Conservation (phyloP, 1,140 invertebrate genomes). For the Manduca sexta region DNA sequence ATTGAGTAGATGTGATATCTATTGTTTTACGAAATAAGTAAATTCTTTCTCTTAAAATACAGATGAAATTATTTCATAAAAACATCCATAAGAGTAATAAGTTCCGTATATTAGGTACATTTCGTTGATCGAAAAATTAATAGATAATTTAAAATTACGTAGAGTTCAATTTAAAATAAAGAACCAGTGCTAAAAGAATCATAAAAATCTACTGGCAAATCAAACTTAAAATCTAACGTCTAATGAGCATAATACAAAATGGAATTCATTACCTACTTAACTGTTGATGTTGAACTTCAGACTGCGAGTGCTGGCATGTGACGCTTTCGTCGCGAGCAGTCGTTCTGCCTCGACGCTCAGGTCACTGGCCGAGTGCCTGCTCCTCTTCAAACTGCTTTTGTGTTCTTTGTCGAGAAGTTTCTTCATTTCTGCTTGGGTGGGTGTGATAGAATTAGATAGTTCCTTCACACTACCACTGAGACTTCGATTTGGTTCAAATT, state of each 20-base stretch:
- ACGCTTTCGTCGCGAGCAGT: conserved; percentile 46
- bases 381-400: conserved; percentile 47
- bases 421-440: conserved; percentile 35
- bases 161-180: conserved; percentile 2
- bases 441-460: conserved; percentile 13
- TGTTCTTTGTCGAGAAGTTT: conserved; percentile 43
- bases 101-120: neutral
- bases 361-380: conserved; percentile 65
- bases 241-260: conserved; percentile 54
- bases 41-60: too few relatives aligned
- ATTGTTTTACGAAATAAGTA: too few relatives aligned
- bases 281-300: conserved; percentile 66
- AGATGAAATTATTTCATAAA: neutral
- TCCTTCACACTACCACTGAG: conserved; percentile 46
- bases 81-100: neutral
- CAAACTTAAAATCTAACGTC: conserved; percentile 19
- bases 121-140: conserved; percentile 1
- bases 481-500: conserved; percentile 34
- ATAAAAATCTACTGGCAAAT: conserved; percentile 17
- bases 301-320: conserved; percentile 63
- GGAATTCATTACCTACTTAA: conserved; percentile 46
- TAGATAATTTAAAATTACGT: conserved; percentile 3
- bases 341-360: conserved; percentile 60
- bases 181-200: neutral
- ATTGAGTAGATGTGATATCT: too few relatives aligned